Conservation (phyloP, 2,113 vertebrate genomes). For the Trematomus loennbergii region DNA sequence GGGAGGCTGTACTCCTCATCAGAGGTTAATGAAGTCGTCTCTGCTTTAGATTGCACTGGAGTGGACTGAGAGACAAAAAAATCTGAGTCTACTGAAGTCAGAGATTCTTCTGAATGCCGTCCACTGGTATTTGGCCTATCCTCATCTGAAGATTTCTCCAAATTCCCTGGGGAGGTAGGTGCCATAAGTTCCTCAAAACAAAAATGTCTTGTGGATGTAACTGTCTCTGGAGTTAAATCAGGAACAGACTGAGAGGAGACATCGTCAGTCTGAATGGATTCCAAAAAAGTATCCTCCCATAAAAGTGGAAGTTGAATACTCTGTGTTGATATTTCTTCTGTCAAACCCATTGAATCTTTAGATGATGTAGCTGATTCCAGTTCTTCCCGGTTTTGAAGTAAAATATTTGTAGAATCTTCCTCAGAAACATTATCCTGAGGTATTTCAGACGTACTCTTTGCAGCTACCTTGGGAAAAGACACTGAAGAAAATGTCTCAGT, state of each 20-base stretch:
- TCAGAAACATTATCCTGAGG: slow-evolving; percentile 23
- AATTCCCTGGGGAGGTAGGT: background rate
- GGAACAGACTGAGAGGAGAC: slow-evolving; percentile 57
- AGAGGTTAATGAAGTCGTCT: slow-evolving; percentile 40
- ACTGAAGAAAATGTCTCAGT: slow-evolving; percentile 26
- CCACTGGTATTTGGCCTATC: slow-evolving; percentile 26
- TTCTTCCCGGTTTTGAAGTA: slow-evolving; percentile 16
- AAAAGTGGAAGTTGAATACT: slow-evolving; percentile 27
- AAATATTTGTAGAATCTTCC: slow-evolving; percentile 23
- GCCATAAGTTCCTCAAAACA: slow-evolving; percentile 65
- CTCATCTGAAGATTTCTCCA: slow-evolving; percentile 41
- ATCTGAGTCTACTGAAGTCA: slow-evolving; percentile 39
- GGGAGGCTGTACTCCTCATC: slow-evolving; percentile 62
- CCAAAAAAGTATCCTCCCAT: slow-evolving; percentile 24
- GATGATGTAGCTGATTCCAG: background rate
- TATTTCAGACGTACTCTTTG: slow-evolving; percentile 5
- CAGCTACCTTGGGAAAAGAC: background rate
- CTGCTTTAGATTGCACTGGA: slow-evolving; percentile 34
- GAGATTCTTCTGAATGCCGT: slow-evolving; percentile 36
- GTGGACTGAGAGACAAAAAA: slow-evolving; percentile 21
- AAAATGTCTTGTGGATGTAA: slow-evolving; percentile 57
- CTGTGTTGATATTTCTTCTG: slow-evolving; percentile 25
- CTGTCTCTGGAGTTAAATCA: slow-evolving; percentile 67
- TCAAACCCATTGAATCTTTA: slow-evolving; percentile 8
- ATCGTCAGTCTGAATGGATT: slow-evolving; percentile 42